Evolutionary conservation across 2,113 vertebrate genomes (phyloP), one percentile per base, ranked within the genome.

Genomic region (Etheostoma cragini): DNA sequence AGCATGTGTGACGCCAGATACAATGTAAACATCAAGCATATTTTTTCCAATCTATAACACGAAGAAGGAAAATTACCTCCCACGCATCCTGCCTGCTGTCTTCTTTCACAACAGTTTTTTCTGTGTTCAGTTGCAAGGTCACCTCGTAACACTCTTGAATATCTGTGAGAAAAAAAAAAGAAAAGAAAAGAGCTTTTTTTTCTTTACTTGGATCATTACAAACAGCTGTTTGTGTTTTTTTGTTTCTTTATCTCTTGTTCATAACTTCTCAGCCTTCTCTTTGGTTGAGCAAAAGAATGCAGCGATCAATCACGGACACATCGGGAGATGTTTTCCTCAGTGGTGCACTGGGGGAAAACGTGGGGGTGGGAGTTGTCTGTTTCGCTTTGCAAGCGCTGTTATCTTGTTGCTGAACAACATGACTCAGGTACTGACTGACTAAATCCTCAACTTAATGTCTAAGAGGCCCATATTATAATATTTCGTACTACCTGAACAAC

Each of bases 101-200:
- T 74, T 93, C 91, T 83, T 88, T 90, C 70, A 81, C 87, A 82
- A 72, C 89, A 63, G 85, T 91, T 88, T 91, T 88, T 53, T 87
- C 86, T 42, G 89, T 65, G 80, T 93, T 95, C 67, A 94, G 91
- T 62, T 93, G 92, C 91, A 96, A 92, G 86, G 95, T 95, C 89
- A 95, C 92, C 88, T 95, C 94, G 88, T 96, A 96, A 91, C 94
- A 96, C 90, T 95, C 94, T 86, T 96, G 95, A 90, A 95, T 96
- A 92, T 96, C 94, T 96, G 92, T 50, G 80, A 92, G 83, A 78
- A 72, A 83, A 81, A 12, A 57, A 74, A 49, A 52, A 33, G 65
- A 84, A 56, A 87, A 80, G 64, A 54, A 82, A 82, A 76, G 14
- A 83, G 62, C 12, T 35, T 33, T 82, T 66, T 72, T 61, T 66